These are phyloP conservation scores for Diorhabda carinulata DNA, from an alignment of 1,140 invertebrate genomes.

Conservation along the genomic window DNA sequence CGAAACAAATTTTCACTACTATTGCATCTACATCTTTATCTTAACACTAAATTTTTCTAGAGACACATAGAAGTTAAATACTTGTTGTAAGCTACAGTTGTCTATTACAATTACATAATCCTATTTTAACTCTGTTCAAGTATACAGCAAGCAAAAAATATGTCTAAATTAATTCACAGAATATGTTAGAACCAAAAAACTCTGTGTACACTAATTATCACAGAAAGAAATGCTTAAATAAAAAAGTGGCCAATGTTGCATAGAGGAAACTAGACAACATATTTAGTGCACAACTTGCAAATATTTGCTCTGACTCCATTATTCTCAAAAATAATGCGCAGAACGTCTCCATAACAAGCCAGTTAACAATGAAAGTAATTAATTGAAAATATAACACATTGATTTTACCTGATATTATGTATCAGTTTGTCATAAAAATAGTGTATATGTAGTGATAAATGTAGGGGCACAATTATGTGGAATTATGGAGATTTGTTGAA, in stretches of 20 bases:
- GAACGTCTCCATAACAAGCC: conserved; percentile 13
- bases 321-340: conserved; percentile 26
- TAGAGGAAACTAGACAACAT: conserved; percentile 31
- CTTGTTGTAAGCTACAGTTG: conserved; percentile 32
- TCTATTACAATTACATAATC: conserved; percentile 36
- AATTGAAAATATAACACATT: too few relatives aligned
- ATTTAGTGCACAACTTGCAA: conserved; percentile 22
- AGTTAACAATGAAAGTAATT: neutral
- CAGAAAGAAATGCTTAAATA: conserved; percentile 41
- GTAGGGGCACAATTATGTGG: neutral
- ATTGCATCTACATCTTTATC: conserved; percentile 27
- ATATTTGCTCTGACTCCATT: conserved; percentile 11
- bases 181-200: conserved; percentile 23
- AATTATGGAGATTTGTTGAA: neutral
- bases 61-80: conserved; percentile 40
- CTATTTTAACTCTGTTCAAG: conserved; percentile 28
- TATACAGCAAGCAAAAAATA: conserved; percentile 29
- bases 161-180: conserved; percentile 12
- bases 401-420: neutral
- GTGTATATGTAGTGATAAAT: neutral
- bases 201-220: conserved; percentile 40
- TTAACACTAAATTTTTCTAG: conserved; percentile 27
- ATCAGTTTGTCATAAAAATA: neutral
- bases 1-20: conserved; percentile 26
- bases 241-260: conserved; percentile 23